Evolutionary conservation across 2,888 invertebrate species (phyloP).

Genomic region (Molanna angustata): DNA sequence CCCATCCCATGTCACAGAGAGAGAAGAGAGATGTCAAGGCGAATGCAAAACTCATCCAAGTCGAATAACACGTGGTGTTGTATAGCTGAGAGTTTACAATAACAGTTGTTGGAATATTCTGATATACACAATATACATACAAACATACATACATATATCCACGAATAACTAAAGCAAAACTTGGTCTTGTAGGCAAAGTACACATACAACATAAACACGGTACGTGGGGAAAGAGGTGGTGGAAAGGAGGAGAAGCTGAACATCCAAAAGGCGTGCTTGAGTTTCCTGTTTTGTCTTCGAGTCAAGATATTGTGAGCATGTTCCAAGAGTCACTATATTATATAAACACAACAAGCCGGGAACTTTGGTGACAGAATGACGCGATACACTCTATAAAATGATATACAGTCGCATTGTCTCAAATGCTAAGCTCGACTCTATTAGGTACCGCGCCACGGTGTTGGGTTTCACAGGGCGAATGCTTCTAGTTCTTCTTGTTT

Average conservation of each 20-base stretch:
- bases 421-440: slow-evolving; percentile 15
- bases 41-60: no score
- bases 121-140: slow-evolving; percentile 7
- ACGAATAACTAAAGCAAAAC: slow-evolving; percentile 30
- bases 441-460: slow-evolving; percentile 9
- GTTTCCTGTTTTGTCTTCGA: slow-evolving; percentile 31
- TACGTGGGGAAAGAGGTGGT: not conserved
- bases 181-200: slow-evolving; percentile 29
- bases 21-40: no score
- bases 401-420: slow-evolving; percentile 23
- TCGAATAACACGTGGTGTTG: no score
- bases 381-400: slow-evolving; percentile 29
- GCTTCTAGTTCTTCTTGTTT: no score
- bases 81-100: not conserved
- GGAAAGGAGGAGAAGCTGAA: slow-evolving; percentile 18
- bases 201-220: slow-evolving; percentile 16
- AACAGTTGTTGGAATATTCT: no score
- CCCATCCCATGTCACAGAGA: no score
- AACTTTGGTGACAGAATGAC: slow-evolving; percentile 28
- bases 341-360: slow-evolving; percentile 27
- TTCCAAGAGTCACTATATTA: slow-evolving; percentile 29
- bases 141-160: slow-evolving; percentile 26
- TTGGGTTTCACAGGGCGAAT: no score
- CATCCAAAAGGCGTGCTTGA: slow-evolving; percentile 34
- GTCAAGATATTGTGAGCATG: slow-evolving; percentile 32